Evolutionary conservation across 2,888 invertebrate genomes (phyloP), one percentile per base, ranked within the genome.

Genomic region (Balanococcus diminutus): DNA sequence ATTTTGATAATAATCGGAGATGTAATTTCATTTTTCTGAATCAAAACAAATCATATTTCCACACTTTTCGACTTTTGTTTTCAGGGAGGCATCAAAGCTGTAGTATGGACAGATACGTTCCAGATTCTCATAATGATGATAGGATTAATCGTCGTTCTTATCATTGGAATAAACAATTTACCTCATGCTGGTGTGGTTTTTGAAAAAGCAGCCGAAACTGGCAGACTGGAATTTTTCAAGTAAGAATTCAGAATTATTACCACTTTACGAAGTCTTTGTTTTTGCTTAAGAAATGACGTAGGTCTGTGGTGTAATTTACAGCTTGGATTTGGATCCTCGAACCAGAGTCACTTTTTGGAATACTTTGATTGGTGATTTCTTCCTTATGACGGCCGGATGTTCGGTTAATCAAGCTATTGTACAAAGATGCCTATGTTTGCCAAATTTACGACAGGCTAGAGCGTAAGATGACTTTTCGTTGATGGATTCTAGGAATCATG

Each of bases 401-500:
- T 94, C 95, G 0, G 94, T 95, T n/a, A 96, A 96, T 90, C 96
- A 96, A 90, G 94, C 96, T 0, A 96, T 96, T 94, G 95, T 96
- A 1, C 96, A 96, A 89, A 91, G 96, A 88, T 95, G 95, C 88
- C 91, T 96, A 1, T 94, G 95, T 0, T 93, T 96, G 90, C 94
- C 95, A 0, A 92, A 94, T 14, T 90, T 95, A 46, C 92, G 90
- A 88, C 92, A 93, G 88, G 95, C 96, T 31, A 92, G 93, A 89
- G 92, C 93, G 95, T 95, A 90, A 91, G 92, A 91, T 82, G 16
- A 31, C n/a, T n/a, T n/a, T n/a, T n/a, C n/a, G 2, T 28, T 1
- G 67, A 9, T 9, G 25, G n/a, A n/a, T 3, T 25, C 16, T 28
- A n/a, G n/a, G 28, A 4, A 2, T 16, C 3, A 36, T 19, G 6